phyloP scores from a whole-genome alignment of 1,140 invertebrate genomes.

The Brachionus sp. region DNA sequence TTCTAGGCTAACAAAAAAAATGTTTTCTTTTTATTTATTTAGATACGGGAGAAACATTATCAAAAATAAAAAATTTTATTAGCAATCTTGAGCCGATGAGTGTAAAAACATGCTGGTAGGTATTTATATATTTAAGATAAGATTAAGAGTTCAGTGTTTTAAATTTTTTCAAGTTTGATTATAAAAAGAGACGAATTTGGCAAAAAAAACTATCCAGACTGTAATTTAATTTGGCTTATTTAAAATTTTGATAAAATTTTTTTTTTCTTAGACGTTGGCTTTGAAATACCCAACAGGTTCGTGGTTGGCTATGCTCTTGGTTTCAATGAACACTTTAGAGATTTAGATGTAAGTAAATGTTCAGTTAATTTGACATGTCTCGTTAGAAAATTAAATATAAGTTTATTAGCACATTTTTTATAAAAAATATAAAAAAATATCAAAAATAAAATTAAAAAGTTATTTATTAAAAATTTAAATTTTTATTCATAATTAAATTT shows the following conservation, averaged over 20 bases:
- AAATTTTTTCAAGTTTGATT: slow-evolving; percentile 23
- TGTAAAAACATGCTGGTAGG: slow-evolving; percentile 30
- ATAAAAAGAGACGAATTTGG: not conserved
- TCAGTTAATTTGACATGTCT: not conserved
- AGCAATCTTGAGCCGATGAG: not conserved
- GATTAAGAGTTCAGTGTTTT: not conserved
- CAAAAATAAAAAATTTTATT: not conserved
- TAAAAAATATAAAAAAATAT: too few species aligned
- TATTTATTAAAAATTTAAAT: too few species aligned
- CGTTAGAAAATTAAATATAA: too few species aligned
- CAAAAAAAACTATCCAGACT: not conserved
- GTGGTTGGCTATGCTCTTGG: slow-evolving; percentile 68
- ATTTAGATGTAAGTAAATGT: slow-evolving; percentile 55
- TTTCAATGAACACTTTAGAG: slow-evolving; percentile 68
- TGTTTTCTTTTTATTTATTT: not conserved
- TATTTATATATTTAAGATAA: not conserved
- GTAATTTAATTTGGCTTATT: not conserved
- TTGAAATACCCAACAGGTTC: slow-evolving; percentile 67
- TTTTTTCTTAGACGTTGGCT: slow-evolving; percentile 60
- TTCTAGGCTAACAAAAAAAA: not conserved
- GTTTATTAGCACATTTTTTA: too few species aligned
- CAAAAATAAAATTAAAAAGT: too few species aligned
- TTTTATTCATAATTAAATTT: too few species aligned
- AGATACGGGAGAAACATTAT: slow-evolving; percentile 6
- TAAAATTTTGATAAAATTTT: not conserved